A percentile compares a stretch with the other conserved stretches of the same genome.
Conservation (phyloP, 2,113 vertebrate genomes). For the Balaeniceps rex region DNA sequence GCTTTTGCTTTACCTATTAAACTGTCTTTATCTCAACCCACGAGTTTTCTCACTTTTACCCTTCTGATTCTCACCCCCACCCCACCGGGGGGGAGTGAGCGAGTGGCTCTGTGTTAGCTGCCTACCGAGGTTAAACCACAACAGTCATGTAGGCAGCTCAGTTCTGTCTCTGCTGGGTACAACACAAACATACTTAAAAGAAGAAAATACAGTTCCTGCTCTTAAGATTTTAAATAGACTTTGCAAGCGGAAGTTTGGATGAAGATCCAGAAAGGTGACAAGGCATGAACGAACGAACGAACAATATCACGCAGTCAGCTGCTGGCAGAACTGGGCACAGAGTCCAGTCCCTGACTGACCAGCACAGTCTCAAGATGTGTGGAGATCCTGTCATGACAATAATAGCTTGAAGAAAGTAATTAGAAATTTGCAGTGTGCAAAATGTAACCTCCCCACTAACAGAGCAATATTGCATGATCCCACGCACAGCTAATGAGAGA, state of each 20-base stretch:
- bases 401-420: background rate
- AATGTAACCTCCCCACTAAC: background rate
- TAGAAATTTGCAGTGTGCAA: background rate
- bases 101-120: background rate
- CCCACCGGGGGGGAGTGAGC: accelerated
- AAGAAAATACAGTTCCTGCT: background rate
- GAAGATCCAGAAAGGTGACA: background rate
- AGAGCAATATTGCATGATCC: background rate
- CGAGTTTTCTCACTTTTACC: background rate
- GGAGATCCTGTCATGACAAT: background rate
- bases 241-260: background rate
- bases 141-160: background rate
- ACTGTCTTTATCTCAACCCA: background rate
- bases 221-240: background rate
- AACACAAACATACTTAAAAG: background rate
- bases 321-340: background rate
- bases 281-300: background rate
- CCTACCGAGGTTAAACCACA: background rate
- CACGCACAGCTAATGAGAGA: background rate
- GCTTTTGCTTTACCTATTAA: background rate
- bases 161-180: background rate
- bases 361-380: background rate
- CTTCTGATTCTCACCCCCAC: background rate
- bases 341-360: background rate
- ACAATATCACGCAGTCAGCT: background rate